These are phyloP conservation scores for Petrolisthes manimaculis DNA, from an alignment of 2,888 invertebrate species.

Conservation along the genomic window DNA sequence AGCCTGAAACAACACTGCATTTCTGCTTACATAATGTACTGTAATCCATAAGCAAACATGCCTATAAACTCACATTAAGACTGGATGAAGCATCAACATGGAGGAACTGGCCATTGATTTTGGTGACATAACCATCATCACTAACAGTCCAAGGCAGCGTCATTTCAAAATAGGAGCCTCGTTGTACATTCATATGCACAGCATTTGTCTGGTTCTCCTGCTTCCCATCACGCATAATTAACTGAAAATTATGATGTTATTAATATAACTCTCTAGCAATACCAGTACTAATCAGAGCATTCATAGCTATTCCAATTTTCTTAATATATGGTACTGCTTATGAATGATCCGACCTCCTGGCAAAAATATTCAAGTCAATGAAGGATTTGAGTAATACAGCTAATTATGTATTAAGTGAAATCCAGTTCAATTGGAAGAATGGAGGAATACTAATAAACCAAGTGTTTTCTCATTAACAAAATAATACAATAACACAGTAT, in stretches of 20 bases:
- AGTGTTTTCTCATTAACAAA: too few species aligned
- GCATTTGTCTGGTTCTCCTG: constrained; percentile 88
- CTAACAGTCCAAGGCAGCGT: constrained; percentile 93
- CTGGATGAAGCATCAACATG: constrained; percentile 96
- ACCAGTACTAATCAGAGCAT: too few species aligned
- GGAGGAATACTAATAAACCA: too few species aligned
- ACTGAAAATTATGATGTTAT: neutral
- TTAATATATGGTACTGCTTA: too few species aligned
- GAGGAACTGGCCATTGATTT: constrained; percentile 91
- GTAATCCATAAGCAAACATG: neutral
- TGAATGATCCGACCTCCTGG: too few species aligned
- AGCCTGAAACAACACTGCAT: neutral
- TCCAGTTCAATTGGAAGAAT: too few species aligned
- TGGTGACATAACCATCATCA: constrained; percentile 88
- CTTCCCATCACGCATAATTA: neutral
- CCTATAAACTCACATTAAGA: constrained; percentile 74
- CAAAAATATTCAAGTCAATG: too few species aligned
- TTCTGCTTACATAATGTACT: neutral
- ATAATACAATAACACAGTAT: neutral
- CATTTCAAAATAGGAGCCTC: constrained; percentile 96
- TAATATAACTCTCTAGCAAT: too few species aligned
- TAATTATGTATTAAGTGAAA: too few species aligned
- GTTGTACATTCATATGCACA: constrained; percentile 93
- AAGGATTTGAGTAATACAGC: too few species aligned
- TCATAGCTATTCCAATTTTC: too few species aligned